Evolutionary conservation across 2,113 vertebrate species (phyloP), one percentile per base, ranked within the genome.

Genomic region (Condylura cristata): DNA sequence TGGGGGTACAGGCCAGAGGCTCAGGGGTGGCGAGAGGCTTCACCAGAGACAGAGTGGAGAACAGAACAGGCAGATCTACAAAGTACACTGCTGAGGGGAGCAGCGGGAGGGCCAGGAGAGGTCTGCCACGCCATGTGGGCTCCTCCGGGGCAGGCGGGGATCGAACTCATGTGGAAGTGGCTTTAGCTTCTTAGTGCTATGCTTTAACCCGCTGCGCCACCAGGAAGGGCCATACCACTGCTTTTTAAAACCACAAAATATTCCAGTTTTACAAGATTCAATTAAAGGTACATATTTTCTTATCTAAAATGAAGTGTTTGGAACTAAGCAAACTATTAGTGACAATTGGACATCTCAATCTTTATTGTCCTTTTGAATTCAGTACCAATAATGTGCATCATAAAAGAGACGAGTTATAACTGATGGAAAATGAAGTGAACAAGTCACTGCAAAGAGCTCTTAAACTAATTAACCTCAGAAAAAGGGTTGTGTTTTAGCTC

Each of bases 401-500:
- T 44, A 93, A 90, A 91, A 17, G 30, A 86, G 17, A 2, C 20
- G 26, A 84, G 60, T 74, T 60, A 24, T 90, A 90, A 94, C 16
- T 85, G 88, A 44, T 18, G 28, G 60, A 44, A 94, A 89, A 39
- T 39, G 41, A 82, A 86, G 51, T 70, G 39, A 93, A 60, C 16
- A 87, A 24, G 28, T 89, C 93, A 91, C 83, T 83, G 41, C 66
- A 78, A 66, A 83, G 41, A 94, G 68, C 51, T 65, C 65, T 76
- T 91, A 58, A 78, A 51, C 79, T 93, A 94, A 93, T 81, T 89
- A 93, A 68, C 39, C 39, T 86, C 41, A 78, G 71, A 82, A 93
- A 89, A 76, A 65, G 32, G 94, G 34, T 32, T 34, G 5, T 41
- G 75, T 56, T 30, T 90, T 75, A 32, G 9, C 18, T 90, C 16